phyloP scores from a whole-genome alignment of 2,888 invertebrate genomes.

The Brachyptera putata region DNA sequence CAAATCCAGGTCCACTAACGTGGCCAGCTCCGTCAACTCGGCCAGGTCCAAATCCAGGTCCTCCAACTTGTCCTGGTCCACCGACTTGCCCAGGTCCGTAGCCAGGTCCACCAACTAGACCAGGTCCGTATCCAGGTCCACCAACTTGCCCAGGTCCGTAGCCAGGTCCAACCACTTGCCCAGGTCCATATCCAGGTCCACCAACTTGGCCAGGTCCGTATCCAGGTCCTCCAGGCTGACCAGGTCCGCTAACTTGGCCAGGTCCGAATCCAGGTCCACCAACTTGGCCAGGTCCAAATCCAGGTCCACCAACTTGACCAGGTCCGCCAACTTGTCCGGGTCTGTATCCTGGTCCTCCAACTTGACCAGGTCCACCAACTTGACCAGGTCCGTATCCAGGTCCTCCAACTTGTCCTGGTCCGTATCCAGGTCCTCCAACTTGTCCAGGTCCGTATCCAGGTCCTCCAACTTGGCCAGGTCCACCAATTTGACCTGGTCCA shows the following conservation, averaged over 20 bases:
- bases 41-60: not conserved
- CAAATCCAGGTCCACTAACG: not conserved
- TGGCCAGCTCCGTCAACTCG: not conserved
- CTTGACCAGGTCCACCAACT: constrained; percentile 33
- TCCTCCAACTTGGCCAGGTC: not conserved
- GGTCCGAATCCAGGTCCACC: too few relatives aligned
- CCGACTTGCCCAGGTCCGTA: not conserved
- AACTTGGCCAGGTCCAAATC: too few relatives aligned
- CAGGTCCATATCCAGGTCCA: constrained; percentile 10
- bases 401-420: constrained; percentile 14
- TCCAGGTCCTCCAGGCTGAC: too few relatives aligned
- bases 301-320: too few relatives aligned
- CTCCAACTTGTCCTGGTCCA: too few relatives aligned
- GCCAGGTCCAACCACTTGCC: not conserved
- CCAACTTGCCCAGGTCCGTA: not conserved
- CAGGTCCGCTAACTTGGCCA: too few relatives aligned
- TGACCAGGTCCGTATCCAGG: constrained; percentile 30
- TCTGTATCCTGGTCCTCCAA: constrained; percentile 30
- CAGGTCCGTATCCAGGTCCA: not conserved
- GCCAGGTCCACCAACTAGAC: not conserved
- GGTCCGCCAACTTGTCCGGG: constrained; percentile 22
- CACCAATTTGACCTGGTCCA: constrained; percentile 13
- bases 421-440: too few relatives aligned
- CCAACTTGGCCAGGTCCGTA: not conserved
- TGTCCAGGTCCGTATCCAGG: not conserved